Base-by-base conservation (phyloP, 2,888 invertebrate genomes). In the Halictus ligatus region DNA sequence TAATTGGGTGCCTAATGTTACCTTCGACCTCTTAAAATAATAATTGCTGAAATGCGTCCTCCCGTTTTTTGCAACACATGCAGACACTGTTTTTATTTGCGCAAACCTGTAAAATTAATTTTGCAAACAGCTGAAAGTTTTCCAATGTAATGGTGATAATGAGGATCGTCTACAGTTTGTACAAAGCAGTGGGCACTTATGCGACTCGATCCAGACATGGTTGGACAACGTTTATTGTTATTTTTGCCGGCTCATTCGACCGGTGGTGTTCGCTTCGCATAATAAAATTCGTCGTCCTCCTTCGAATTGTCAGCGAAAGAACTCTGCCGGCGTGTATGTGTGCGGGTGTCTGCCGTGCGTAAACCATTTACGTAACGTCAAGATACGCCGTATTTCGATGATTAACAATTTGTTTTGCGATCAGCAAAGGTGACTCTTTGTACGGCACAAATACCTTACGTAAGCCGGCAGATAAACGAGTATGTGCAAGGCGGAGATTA, bases 401-500 rank as follows among this genome's bases (percentile, higher is more conserved):
- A 95, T 94, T 94, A 94, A 94, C 94, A 94, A 95, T 95, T 94
- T 94, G 93, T 94, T 94, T 94, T 94, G 94, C 93, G 94, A 94
- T 94, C 93, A 93, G 91, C 92, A 94, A 94, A 94, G 94, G 94
- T 94, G 95, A 94, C 95, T 95, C 94, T 94, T 93, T 93, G 91
- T 92, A 90, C 92, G 92, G 90, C 94, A 94, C 94, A 94, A 94
- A 95, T 94, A 94, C 89, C 94, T 95, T 95, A 95, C 92, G 92
- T 95, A 95, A 95, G 92, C 90, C 88, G 88, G 87, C 92, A 93
- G 94, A 95, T 94, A 94, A 94, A 94, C 93, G 93, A 92, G 91
- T 92, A 90, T 88, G 89, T 89, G 91, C 91, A 92, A 86, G 64
- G 80, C 88, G 85, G 81, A 92, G 90, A 93, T 93, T 91, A 91